Evolutionary conservation across 2,797 vertebrate genomes (phyloP).

Genomic region (Echeneis naucrates): DNA sequence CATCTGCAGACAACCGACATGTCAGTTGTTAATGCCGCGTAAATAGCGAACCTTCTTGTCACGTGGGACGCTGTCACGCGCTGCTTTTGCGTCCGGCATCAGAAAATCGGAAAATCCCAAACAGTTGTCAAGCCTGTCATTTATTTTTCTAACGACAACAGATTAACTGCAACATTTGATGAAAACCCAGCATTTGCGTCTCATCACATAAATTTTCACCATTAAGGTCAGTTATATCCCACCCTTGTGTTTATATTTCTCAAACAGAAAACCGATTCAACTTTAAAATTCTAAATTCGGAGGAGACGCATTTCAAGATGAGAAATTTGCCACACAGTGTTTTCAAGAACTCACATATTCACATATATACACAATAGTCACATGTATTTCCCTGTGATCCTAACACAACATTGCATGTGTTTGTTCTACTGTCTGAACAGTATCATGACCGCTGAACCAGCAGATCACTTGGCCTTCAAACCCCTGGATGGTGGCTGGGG

Average conservation of each 20-base stretch:
- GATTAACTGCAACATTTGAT: too few species aligned
- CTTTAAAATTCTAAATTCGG: too few species aligned
- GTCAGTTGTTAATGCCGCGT: neutral
- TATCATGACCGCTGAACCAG: conserved; percentile 77
- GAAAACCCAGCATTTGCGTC: neutral
- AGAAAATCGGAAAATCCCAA: too few species aligned
- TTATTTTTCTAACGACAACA: too few species aligned
- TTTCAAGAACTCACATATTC: too few species aligned
- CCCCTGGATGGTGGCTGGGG: conserved; percentile 87
- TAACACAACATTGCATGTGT: neutral
- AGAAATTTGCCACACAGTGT: too few species aligned
- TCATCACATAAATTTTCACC: neutral
- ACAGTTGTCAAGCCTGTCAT: too few species aligned
- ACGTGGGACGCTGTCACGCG: neutral
- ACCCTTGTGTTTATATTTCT: neutral
- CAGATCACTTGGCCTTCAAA: conserved; percentile 34
- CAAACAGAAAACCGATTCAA: too few species aligned
- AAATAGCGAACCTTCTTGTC: neutral
- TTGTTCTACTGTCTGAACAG: conserved; percentile 27
- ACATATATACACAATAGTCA: too few species aligned
- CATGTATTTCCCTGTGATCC: neutral
- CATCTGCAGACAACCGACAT: too few species aligned
- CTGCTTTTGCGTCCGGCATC: neutral
- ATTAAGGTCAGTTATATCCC: neutral
- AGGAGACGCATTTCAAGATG: too few species aligned